Evolutionary conservation across 1,140 invertebrate species (phyloP), one percentile per base, ranked within the genome.

Genomic region (Bombyx mori): DNA sequence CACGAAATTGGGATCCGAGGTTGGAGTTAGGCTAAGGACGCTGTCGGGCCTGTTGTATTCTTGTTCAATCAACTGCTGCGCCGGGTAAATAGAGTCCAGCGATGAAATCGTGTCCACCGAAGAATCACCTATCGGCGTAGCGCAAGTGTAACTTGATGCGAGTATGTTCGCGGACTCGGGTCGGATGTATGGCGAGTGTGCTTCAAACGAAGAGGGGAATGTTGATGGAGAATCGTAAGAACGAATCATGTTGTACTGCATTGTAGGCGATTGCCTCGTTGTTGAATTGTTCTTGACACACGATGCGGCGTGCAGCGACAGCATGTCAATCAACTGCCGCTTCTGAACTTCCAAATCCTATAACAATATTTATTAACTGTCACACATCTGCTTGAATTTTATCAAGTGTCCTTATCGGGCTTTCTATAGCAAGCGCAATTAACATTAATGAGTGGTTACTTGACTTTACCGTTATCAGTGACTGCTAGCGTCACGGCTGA

Each of bases 321-420:
- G 81, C 89, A 95, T 93, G 61, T 94, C 93, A 59, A 93, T 89
- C 44, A 96, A 88, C 66, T 91, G 90, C 60, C 91, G 89, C 77
- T 91, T 91, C 69, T 95, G 92, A 6, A 90, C 91, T 82, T 94
- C 92, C 66, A 96, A 74, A 63, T 94, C 91, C 77, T 94, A 91
- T 48, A 83, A 82, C 53, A 26, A 63, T 61, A 5, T 10, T 35
- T 52, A 42, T 52, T 22, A 52, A 52, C 2, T 35, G 26, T 35
- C 26, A 35, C 26, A 35, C 26, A 35, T 35, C 26, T 2, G 26
- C 26, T 35, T 35, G 26, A 5, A 2, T 35, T 35, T 35, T 35
- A 35, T 35, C 26, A 35, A 35, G 26, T 35, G 26, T 42, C 7
- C 48, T 60, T 63, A 63, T 63, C 58, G 44, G 46, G 6, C 8